Conservation (phyloP, 2,113 vertebrate species). For the Atrichornis clamosus region DNA sequence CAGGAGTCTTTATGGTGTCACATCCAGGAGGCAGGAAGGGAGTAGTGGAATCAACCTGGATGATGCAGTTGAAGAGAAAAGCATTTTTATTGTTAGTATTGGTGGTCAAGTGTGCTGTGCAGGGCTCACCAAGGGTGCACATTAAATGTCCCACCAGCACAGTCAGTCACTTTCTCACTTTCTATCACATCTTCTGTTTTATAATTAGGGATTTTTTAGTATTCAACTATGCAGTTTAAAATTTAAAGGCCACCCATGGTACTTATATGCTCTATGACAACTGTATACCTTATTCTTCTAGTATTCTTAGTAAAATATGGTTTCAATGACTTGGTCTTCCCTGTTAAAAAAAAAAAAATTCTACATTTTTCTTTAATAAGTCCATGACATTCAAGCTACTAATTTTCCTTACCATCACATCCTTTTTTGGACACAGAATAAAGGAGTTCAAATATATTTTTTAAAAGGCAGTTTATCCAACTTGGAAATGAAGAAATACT, state of each 20-base stretch:
- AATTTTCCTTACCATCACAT: not conserved
- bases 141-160: not conserved
- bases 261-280: not conserved
- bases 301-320: not conserved
- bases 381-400: not conserved
- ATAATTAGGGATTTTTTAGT: not conserved
- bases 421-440: not conserved
- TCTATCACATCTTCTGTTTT: not conserved
- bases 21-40: not conserved
- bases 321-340: not conserved
- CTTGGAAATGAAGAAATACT: not conserved
- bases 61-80: not conserved
- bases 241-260: not conserved
- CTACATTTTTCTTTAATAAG: not conserved
- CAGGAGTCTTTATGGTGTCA: fast-evolving
- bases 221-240: not conserved
- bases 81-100: not conserved
- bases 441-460: not conserved
- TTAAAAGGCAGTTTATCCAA: not conserved
- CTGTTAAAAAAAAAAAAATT: not conserved
- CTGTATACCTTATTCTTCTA: not conserved
- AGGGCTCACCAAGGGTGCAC: not conserved
- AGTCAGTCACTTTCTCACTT: not conserved
- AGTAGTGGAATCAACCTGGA: not conserved
- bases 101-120: not conserved